phyloP scores from a whole-genome alignment of 2,113 vertebrate genomes.

The Tragelaphus scriptus region DNA sequence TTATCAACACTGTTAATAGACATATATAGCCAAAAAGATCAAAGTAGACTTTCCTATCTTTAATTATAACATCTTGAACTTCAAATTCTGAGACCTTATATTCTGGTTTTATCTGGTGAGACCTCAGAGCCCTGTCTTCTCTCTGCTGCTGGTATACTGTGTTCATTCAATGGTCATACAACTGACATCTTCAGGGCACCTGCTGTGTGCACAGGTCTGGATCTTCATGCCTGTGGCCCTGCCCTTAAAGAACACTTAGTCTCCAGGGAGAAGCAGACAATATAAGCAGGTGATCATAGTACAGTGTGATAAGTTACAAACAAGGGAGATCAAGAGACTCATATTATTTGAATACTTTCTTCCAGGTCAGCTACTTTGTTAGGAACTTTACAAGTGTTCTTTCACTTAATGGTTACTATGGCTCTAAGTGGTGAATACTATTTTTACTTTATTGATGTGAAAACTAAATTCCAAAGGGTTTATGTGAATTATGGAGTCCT shows the following conservation, averaged over 20 bases:
- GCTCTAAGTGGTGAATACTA: background rate
- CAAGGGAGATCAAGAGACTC: background rate
- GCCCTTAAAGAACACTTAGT: background rate
- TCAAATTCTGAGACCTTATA: background rate
- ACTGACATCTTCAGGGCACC: background rate
- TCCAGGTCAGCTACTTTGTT: background rate
- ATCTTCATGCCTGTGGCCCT: background rate
- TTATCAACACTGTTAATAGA: background rate
- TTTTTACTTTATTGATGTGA: background rate
- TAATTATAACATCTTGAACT: background rate
- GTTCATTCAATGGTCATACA: background rate
- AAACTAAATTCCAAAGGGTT: background rate
- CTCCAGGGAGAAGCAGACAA: background rate
- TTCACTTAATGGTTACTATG: background rate
- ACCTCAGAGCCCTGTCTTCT: background rate
- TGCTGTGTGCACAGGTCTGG: background rate
- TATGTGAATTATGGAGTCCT: background rate
- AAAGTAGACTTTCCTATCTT: background rate
- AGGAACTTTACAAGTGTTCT: background rate
- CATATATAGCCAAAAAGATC: background rate
- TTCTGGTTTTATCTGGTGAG: background rate
- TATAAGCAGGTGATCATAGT: background rate
- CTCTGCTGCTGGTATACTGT: accelerated
- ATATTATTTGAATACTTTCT: background rate
- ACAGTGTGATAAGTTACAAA: background rate